Evolutionary conservation across 2,888 invertebrate genomes (phyloP).

Genomic region (Galerucella pusilla): DNA sequence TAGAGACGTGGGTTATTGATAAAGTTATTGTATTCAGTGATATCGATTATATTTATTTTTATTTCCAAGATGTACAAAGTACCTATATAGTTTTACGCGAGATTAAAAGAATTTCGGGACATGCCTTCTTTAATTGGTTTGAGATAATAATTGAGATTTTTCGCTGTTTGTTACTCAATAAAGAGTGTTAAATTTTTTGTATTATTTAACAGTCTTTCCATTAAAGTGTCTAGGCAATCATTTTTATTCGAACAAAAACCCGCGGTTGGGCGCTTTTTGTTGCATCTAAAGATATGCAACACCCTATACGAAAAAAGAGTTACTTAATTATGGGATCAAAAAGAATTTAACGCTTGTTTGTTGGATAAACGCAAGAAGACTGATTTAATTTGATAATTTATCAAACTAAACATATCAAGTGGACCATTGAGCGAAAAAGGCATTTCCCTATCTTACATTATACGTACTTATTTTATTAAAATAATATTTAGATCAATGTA

Average conservation of each 20-base stretch:
- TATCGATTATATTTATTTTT: conserved; percentile 16
- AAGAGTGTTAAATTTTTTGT: background rate
- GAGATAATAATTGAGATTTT: background rate
- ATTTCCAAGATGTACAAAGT: conserved; percentile 16
- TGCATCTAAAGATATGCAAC: too few species aligned
- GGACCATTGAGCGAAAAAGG: conserved; percentile 17
- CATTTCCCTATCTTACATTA: conserved; percentile 13
- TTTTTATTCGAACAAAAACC: too few species aligned
- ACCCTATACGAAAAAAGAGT: too few species aligned
- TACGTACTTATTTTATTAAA: conserved; percentile 22
- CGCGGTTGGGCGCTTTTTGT: too few species aligned
- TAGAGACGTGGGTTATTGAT: conserved; percentile 4
- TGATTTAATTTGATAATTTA: conserved; percentile 24
- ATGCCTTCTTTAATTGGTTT: conserved; percentile 5
- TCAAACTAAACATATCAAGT: conserved; percentile 31
- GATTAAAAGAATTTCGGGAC: background rate
- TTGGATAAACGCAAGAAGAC: conserved; percentile 18
- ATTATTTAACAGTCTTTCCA: too few species aligned
- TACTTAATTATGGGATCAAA: background rate
- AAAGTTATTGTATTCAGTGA: conserved; percentile 13
- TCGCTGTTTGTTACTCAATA: background rate
- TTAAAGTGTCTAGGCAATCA: too few species aligned
- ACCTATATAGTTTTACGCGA: conserved; percentile 6
- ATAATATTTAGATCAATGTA: conserved; percentile 23
- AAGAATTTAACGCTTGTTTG: conserved; percentile 3